These are phyloP conservation scores for Tetranychus urticae DNA, from an alignment of 1,140 invertebrate genomes.

Conservation along the genomic window DNA sequence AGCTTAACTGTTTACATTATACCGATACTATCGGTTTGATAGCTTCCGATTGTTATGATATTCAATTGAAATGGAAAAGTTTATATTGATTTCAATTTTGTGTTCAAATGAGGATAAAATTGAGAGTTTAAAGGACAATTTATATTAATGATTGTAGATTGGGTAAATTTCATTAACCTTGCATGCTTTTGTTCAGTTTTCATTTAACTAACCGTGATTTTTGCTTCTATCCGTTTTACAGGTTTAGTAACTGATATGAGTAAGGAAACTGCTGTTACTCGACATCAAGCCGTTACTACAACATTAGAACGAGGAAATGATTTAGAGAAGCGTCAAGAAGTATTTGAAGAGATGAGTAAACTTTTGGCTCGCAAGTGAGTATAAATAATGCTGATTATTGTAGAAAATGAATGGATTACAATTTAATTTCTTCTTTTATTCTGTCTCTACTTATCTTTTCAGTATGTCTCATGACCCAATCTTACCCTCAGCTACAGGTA, in stretches of 20 bases:
- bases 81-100: too few species aligned
- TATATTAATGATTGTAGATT: too few species aligned
- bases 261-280: constrained; percentile 7
- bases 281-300: constrained; percentile 11
- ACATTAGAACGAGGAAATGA: constrained; percentile 8
- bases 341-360: constrained; percentile 12
- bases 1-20: too few species aligned
- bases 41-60: too few species aligned
- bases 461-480: constrained; percentile 10
- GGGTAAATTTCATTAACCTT: too few species aligned
- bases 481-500: constrained; percentile 3
- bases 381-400: neutral
- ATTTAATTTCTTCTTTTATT: neutral
- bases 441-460: neutral
- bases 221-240: neutral
- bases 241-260: constrained; percentile 10
- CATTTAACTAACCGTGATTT: too few species aligned
- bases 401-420: neutral
- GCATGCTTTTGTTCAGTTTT: neutral
- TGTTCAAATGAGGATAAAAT: too few species aligned
- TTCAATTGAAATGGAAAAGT: too few species aligned
- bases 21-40: too few species aligned
- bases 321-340: constrained; percentile 10
- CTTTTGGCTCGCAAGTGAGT: constrained; percentile 9
- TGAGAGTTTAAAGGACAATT: too few species aligned